A percentile compares a stretch with the other conserved stretches of the same genome.
Evolutionary conservation across 2,888 invertebrate genomes (phyloP).

Genomic region (Aphodius sticticus): DNA sequence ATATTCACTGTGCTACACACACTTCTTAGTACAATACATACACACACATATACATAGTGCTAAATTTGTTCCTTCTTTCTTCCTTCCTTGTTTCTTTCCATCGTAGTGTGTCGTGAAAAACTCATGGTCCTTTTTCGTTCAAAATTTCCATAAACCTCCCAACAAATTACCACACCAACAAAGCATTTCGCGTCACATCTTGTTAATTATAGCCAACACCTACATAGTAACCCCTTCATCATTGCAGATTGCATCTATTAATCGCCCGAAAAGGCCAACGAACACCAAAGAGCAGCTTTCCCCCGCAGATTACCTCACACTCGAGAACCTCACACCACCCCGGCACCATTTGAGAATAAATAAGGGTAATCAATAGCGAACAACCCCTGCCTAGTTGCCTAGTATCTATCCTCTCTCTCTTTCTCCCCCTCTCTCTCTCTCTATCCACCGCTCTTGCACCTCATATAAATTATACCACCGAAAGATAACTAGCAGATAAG

Average conservation of each 20-base stretch:
- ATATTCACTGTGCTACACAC: too few species aligned
- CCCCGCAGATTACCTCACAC: not conserved
- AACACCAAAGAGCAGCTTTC: not conserved
- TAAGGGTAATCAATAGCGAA: not conserved
- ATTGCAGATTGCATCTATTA: not conserved
- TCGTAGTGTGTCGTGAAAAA: too few species aligned
- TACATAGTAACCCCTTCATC: not conserved
- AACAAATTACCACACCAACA: too few species aligned
- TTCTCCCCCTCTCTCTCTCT: too few species aligned
- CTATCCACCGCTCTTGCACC: not conserved
- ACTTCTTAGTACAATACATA: too few species aligned
- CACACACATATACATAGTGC: not conserved
- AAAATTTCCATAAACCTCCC: too few species aligned
- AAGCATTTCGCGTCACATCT: too few species aligned
- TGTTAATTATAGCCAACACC: not conserved
- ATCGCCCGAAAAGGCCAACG: not conserved
- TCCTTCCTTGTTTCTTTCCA: not conserved
- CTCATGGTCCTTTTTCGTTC: too few species aligned
- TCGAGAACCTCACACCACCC: not conserved
- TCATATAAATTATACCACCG: slow-evolving; percentile 10
- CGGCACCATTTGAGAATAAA: not conserved
- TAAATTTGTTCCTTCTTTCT: not conserved
- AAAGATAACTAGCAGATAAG: slow-evolving; percentile 18
- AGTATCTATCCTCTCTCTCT: not conserved
- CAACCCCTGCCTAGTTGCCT: not conserved